A percentile compares a stretch with the other conserved stretches of the same genome.
phyloP scores from a whole-genome alignment of 2,797 vertebrate genomes.

The Aldrovandia affinis region DNA sequence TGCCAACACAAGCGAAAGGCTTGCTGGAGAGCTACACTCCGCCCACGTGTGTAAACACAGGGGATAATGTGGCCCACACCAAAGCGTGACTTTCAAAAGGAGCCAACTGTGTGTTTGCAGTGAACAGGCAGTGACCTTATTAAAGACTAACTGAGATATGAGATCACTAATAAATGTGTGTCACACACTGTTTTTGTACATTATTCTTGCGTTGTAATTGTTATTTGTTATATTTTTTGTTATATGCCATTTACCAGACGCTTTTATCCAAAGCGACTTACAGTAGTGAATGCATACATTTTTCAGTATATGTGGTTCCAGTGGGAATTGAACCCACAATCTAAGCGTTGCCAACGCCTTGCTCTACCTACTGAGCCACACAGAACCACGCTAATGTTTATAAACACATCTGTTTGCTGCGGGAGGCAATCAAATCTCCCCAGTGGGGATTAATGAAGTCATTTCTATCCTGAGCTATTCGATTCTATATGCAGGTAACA shows the following conservation, averaged over 20 bases:
- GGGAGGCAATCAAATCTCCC: background rate
- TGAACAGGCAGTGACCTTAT: background rate
- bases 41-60: slow-evolving; percentile 25
- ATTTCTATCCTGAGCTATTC: background rate
- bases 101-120: background rate
- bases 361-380: too few species aligned
- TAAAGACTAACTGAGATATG: background rate
- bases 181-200: too few species aligned
- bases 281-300: too few species aligned
- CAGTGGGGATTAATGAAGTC: too few species aligned
- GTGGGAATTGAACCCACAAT: too few species aligned
- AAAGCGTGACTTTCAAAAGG: background rate
- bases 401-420: too few species aligned
- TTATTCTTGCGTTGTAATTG: background rate
- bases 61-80: background rate
- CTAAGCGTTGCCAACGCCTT: too few species aligned
- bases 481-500: background rate
- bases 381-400: too few species aligned
- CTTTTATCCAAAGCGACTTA: too few species aligned
- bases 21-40: background rate
- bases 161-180: background rate
- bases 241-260: too few species aligned
- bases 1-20: background rate
- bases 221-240: background rate
- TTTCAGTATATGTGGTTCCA: too few species aligned